Conservation (phyloP, 2,888 invertebrate species). For the Drosophila vallismaia region DNA sequence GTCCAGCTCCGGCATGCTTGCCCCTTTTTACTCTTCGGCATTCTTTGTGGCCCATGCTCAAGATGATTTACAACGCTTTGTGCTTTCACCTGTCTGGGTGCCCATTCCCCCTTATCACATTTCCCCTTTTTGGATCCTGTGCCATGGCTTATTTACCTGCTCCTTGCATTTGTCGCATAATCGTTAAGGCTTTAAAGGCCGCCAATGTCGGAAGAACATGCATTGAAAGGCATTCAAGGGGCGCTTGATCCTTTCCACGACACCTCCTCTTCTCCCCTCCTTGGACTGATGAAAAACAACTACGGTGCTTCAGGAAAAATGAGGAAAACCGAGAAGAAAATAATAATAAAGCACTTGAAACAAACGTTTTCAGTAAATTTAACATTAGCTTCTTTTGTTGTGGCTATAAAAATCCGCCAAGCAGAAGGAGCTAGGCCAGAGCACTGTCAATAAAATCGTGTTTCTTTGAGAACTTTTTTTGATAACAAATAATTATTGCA, state of each 20-base stretch:
- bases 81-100: conserved; percentile 32
- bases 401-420: conserved; percentile 61
- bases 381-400: conserved; percentile 76
- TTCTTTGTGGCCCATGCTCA: conserved; percentile 42
- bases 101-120: conserved; percentile 5
- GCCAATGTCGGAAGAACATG: conserved; percentile 53
- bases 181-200: conserved; percentile 55
- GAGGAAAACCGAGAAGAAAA: conserved; percentile 53
- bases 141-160: conserved; percentile 59
- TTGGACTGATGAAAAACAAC: conserved; percentile 48
- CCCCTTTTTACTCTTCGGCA: conserved; percentile 20
- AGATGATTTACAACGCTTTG: conserved; percentile 71
- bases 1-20: conserved; percentile 43
- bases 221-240: conserved; percentile 48
- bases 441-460: conserved; percentile 1
- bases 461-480: neutral
- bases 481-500: neutral
- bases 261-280: neutral
- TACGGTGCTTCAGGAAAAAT: conserved; percentile 8
- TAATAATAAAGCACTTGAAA: conserved; percentile 80
- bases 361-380: conserved; percentile 80
- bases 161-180: conserved; percentile 68
- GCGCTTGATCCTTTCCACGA: conserved; percentile 21
- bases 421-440: conserved; percentile 15
- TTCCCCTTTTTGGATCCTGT: neutral